Percentiles rank a stretch among this genome's conserved stretches.
These are phyloP conservation scores for Spinibarbus caldwelli DNA, from an alignment of 2,797 vertebrate genomes.

Conservation along the genomic window DNA sequence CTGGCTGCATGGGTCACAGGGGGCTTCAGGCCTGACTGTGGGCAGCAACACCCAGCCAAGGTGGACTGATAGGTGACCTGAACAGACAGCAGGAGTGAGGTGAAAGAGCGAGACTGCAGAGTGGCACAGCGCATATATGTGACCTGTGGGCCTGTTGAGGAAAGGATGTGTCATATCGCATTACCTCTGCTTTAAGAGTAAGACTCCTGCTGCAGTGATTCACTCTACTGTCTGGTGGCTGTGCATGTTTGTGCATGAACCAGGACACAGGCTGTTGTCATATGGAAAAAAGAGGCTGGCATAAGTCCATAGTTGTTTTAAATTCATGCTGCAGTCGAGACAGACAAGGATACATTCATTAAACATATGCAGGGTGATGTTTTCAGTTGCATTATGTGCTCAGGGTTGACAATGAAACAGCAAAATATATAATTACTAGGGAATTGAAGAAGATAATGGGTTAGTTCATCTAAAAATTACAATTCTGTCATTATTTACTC, in stretches of 20 bases:
- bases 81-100: constrained; percentile 62
- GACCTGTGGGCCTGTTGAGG: constrained; percentile 72
- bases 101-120: constrained; percentile 68
- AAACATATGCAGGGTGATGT: neutral
- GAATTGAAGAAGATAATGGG: neutral
- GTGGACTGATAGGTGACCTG: constrained; percentile 77
- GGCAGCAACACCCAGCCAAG: constrained; percentile 64
- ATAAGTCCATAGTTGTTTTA: neutral
- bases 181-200: constrained; percentile 73
- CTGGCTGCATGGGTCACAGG: constrained; percentile 62
- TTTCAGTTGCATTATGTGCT: neutral
- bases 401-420: neutral
- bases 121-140: constrained; percentile 72
- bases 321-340: neutral
- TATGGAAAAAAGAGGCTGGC: constrained; percentile 1
- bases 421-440: neutral
- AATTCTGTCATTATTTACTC: neutral
- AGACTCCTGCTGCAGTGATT: constrained; percentile 61
- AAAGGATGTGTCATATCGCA: constrained; percentile 77
- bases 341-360: neutral
- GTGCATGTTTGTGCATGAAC: constrained; percentile 10
- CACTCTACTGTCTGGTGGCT: constrained; percentile 48
- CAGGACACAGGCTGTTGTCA: constrained; percentile 17
- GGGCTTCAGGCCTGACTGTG: constrained; percentile 65
- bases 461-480: neutral